Base-by-base conservation (phyloP, 1,140 invertebrate species). In the Ips typographus region DNA sequence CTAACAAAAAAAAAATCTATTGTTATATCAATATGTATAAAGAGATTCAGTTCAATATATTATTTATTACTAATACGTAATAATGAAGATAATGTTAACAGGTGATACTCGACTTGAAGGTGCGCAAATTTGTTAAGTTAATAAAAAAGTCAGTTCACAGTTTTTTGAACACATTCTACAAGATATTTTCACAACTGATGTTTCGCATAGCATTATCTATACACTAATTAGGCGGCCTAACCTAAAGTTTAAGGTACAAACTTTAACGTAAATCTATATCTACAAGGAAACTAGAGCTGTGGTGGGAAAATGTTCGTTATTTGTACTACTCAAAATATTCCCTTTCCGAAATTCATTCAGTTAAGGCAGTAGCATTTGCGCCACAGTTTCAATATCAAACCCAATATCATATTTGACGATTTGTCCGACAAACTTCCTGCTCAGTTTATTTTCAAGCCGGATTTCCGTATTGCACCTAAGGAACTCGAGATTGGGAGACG, bases 41-140 rank as follows among this genome's bases (percentile, higher is more conserved):
- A 67, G 56, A 67, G 65, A 59, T 67, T 67, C 65, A 67, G 65
- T 67, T 67, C 65, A 57, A 65, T 36, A 37, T 57, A 47, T 65
- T 57, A 40, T 57, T 59, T 59, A 67, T 40, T 41, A 67, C 53
- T 67, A 67, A 39, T 59, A 60, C n/a, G 65, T 8, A 47, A 37
- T 55, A 5, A 44, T 40, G 47, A 53, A 52, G 38, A 43, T 37
- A 59, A 51, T 59, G 43, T 39, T 53, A 40, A 53, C 51, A 63
- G 44, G 47, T 59, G 44, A 67, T 49, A 38, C 39, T 40, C 42
- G 41, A 47, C 36, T 52, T n/a, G n/a, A n/a, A n/a, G n/a, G n/a
- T n/a, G n/a, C n/a, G n/a, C n/a, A 53, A 67, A 56, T 7, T 3
- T 53, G 22, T 55, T 52, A 22, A 67, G 36, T 44, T n/a, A n/a